Percentiles rank a stretch among this genome's conserved stretches.
These are phyloP conservation scores for Leptinotarsa peninsularis DNA, from an alignment of 2,888 invertebrate genomes.

Conservation along the genomic window DNA sequence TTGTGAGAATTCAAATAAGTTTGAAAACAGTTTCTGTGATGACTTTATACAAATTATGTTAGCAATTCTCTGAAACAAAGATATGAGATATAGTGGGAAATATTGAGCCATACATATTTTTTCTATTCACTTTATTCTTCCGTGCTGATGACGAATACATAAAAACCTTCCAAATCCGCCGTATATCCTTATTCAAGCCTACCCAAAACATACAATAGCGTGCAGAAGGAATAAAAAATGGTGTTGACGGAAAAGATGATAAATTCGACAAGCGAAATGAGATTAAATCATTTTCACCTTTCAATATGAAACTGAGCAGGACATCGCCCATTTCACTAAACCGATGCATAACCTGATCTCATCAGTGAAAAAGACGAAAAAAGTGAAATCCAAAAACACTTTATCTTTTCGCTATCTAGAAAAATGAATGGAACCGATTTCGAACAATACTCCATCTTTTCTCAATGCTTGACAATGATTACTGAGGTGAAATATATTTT, in stretches of 20 bases:
- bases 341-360: conserved; percentile 20
- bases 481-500: conserved; percentile 64
- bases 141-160: background rate
- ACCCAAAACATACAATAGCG: background rate
- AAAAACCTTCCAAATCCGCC: background rate
- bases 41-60: no score
- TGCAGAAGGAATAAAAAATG: background rate
- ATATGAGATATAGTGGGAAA: no score
- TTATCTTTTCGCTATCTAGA: conserved; percentile 51
- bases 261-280: conserved; percentile 14
- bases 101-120: background rate
- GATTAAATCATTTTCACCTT: conserved; percentile 28
- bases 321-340: conserved; percentile 18
- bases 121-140: background rate
- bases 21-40: no score
- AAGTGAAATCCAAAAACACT: conserved; percentile 32
- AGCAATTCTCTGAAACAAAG: no score
- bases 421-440: conserved; percentile 52
- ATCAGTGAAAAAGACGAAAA: conserved; percentile 23
- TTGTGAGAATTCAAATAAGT: no score
- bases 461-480: conserved; percentile 62
- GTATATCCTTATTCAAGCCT: background rate
- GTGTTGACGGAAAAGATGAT: conserved; percentile 18
- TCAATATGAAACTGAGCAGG: conserved; percentile 21
- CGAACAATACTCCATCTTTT: conserved; percentile 51